A percentile compares a stretch with the other conserved stretches of the same genome.
Evolutionary conservation across 2,797 vertebrate genomes (phyloP).

Genomic region (Micropoecilia bifurca): DNA sequence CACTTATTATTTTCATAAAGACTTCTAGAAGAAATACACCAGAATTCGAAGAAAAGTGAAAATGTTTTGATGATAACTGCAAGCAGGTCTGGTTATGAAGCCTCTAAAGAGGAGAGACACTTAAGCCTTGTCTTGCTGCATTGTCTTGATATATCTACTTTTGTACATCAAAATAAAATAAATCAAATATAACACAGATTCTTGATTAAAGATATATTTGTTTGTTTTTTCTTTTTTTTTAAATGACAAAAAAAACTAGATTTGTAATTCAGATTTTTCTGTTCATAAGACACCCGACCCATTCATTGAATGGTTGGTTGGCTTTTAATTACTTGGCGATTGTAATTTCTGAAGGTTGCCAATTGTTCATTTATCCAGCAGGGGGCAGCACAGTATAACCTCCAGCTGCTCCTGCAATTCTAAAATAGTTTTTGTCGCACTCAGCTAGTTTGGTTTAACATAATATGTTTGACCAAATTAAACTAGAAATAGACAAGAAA

Average conservation of each 20-base stretch:
- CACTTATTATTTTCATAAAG: slow-evolving; percentile 34
- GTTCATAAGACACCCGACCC: background rate
- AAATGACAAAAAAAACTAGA: background rate
- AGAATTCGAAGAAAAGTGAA: slow-evolving; percentile 16
- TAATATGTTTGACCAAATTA: background rate
- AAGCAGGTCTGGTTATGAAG: background rate
- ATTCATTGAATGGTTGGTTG: background rate
- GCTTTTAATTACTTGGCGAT: background rate
- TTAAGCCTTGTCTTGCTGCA: background rate
- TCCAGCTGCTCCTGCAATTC: too few relatives aligned
- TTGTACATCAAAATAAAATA: background rate
- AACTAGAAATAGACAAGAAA: background rate
- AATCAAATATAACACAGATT: background rate
- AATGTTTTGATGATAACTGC: slow-evolving; percentile 3
- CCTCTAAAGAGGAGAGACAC: background rate
- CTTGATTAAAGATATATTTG: too few relatives aligned
- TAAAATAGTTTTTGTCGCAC: background rate
- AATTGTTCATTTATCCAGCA: slow-evolving; percentile 41
- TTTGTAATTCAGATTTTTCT: background rate
- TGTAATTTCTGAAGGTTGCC: background rate
- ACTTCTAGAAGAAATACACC: slow-evolving; percentile 13
- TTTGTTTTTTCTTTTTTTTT: too few relatives aligned
- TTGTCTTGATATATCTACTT: background rate
- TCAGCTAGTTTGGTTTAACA: background rate
- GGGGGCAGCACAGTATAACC: slow-evolving; percentile 42